Base-by-base conservation (phyloP, 2,888 invertebrate species). In the Cryptocephalus primarius region DNA sequence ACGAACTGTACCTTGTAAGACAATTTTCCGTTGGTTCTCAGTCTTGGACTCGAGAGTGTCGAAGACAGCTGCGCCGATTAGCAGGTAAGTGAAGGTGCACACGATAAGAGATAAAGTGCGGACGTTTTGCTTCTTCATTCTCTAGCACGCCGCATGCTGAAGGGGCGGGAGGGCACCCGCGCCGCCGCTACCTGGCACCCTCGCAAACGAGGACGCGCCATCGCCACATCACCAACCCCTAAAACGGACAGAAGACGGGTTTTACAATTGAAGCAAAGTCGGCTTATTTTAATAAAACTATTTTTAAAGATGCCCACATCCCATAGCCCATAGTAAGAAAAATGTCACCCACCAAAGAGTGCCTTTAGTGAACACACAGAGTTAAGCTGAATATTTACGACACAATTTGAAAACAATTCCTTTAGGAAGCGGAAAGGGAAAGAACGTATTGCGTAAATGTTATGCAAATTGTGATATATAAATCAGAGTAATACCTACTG, bases 41-140 rank as follows among this genome's bases (percentile, higher is more conserved):
- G 92, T 92, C 69, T 91, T 91, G 61, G 95, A 95, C 77, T 99
- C 99, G 61, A 99, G 83, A 50, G 95, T 92, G 78, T 99, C 89
- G 78, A 99, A 99, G 66, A 99, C 93, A 60, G 99, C 97, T 56
- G 99, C 99, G 70, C 99, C 99, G 60, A 99, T 88, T 64, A 99
- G 83, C 73, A 99, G 82, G 75, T 99, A 99, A 66, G 99, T 99
- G 80, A 99, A 94, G 74, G 99, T 99, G 82, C 95, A 95, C 79
- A 99, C 96, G 79, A 99, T 97, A 78, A 99, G 86, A 69, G 96
- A 95, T 79, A 99, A 81, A 77, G 99, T 99, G 79, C 99, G 93
- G 75, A 97, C 95, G 88, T 99, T 99, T 88, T 99, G 97, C 82
- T 95, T 95, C 90, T 99, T 97, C 97, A 99, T 99, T 80, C 82